A percentile compares a stretch with the other conserved stretches of the same genome.
These are phyloP conservation scores for Ephialtes manifestator DNA, from an alignment of 2,888 invertebrate genomes.

Conservation along the genomic window DNA sequence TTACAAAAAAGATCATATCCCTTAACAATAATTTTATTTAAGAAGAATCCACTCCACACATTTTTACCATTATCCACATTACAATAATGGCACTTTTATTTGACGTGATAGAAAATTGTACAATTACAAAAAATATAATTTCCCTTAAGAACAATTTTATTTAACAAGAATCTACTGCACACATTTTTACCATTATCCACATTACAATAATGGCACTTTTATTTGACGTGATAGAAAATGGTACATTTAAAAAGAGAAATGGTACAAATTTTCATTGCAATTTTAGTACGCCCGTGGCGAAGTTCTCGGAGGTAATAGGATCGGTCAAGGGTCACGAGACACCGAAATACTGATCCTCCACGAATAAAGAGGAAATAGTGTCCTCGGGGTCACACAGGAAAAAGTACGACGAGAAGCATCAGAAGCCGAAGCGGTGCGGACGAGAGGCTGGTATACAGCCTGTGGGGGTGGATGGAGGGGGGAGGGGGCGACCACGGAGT, in stretches of 20 bases:
- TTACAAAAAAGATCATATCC: no score
- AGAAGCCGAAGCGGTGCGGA: slow-evolving; percentile 11
- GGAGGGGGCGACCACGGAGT: slow-evolving; percentile 35
- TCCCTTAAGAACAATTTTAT: no score
- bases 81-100: neutral
- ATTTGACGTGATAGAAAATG: neutral
- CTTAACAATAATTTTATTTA: no score
- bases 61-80: neutral
- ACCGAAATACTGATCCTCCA: slow-evolving; percentile 12
- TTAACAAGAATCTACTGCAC: no score
- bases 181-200: neutral
- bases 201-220: neutral
- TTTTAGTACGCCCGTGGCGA: neutral
- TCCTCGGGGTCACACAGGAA: slow-evolving; percentile 23
- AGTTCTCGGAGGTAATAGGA: slow-evolving; percentile 1
- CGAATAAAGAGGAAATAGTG: slow-evolving; percentile 14
- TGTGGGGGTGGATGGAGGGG: neutral
- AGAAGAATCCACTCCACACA: no score
- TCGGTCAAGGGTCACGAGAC: slow-evolving; percentile 24
- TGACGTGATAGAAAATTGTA: neutral
- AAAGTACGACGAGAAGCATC: slow-evolving; percentile 37
- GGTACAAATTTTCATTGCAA: neutral
- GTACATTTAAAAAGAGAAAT: neutral
- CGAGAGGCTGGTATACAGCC: slow-evolving; percentile 46
- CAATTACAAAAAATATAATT: no score